Evolutionary conservation across 2,113 vertebrate genomes (phyloP).

Genomic region (Malurus melanocephalus): DNA sequence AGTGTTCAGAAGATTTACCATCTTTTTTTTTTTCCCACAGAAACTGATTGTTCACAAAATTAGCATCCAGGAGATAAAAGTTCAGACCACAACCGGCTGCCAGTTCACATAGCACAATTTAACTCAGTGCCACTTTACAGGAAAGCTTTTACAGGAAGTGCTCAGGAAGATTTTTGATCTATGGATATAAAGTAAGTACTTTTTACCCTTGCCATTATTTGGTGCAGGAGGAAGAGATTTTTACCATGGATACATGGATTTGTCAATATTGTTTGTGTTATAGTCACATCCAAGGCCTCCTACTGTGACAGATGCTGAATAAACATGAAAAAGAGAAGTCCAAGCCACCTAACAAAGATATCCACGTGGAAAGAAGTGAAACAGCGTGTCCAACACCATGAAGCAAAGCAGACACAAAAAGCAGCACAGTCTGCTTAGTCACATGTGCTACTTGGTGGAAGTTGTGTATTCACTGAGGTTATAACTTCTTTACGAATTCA

Average conservation of each 20-base stretch:
- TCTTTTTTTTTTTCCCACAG: neutral
- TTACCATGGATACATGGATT: constrained; percentile 33
- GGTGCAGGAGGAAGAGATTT: constrained; percentile 34
- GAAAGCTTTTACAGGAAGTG: constrained; percentile 53
- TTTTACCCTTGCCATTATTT: constrained; percentile 48
- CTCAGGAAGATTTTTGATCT: constrained; percentile 49
- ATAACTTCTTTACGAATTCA: neutral
- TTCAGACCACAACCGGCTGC: constrained; percentile 30
- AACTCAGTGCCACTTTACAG: constrained; percentile 19
- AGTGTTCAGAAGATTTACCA: neutral
- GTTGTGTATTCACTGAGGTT: neutral
- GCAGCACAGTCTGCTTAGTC: neutral
- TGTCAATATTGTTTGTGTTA: constrained; percentile 25
- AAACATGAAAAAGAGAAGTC: constrained; percentile 28
- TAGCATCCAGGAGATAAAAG: constrained; percentile 43
- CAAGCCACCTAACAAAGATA: neutral
- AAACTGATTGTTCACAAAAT: constrained; percentile 42
- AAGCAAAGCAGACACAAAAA: constrained; percentile 3
- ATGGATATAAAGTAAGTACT: constrained; percentile 35
- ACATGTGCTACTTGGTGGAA: neutral
- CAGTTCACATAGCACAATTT: constrained; percentile 12
- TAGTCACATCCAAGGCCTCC: constrained; percentile 38
- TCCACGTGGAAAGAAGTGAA: constrained; percentile 14
- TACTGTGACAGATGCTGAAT: constrained; percentile 35
- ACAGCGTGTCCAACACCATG: neutral